Percentiles rank a stretch among this genome's conserved stretches.
These are phyloP conservation scores for Brenthis daphne DNA, from an alignment of 2,888 invertebrate species.

Conservation along the genomic window DNA sequence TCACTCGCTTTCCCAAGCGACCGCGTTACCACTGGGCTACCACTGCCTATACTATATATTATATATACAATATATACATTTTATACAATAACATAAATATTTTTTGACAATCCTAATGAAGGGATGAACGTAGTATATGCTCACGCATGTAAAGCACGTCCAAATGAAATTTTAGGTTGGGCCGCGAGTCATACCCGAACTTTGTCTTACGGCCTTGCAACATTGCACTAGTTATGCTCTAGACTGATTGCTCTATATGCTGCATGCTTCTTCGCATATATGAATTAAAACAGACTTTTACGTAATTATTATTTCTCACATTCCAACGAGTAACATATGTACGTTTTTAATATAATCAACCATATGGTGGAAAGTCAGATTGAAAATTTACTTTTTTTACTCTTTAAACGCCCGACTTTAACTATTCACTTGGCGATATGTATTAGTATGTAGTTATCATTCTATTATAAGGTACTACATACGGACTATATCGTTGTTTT, in stretches of 20 bases:
- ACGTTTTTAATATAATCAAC: neutral
- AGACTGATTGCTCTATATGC: slow-evolving; percentile 20
- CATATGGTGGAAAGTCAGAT: too few species aligned
- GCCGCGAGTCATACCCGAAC: slow-evolving; percentile 27
- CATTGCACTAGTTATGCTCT: slow-evolving; percentile 16
- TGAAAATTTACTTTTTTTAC: too few species aligned
- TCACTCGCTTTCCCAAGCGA: too few species aligned
- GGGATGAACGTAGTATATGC: slow-evolving; percentile 6
- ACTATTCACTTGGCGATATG: too few species aligned
- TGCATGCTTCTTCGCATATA: neutral
- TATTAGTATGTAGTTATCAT: too few species aligned
- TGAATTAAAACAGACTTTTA: neutral
- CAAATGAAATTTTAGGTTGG: slow-evolving; percentile 18
- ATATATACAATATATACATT: too few species aligned
- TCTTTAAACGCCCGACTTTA: too few species aligned
- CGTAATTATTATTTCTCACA: neutral
- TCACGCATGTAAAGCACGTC: slow-evolving; percentile 22
- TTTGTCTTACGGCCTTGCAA: slow-evolving; percentile 26
- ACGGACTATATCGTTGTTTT: too few species aligned
- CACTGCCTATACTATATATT: too few species aligned
- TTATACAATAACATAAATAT: too few species aligned
- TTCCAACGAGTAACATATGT: neutral
- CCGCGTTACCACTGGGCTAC: too few species aligned
- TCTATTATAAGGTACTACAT: too few species aligned
- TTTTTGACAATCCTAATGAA: slow-evolving; percentile 21